Base-by-base conservation (phyloP, 2,888 invertebrate species). In the Chesias legatella region DNA sequence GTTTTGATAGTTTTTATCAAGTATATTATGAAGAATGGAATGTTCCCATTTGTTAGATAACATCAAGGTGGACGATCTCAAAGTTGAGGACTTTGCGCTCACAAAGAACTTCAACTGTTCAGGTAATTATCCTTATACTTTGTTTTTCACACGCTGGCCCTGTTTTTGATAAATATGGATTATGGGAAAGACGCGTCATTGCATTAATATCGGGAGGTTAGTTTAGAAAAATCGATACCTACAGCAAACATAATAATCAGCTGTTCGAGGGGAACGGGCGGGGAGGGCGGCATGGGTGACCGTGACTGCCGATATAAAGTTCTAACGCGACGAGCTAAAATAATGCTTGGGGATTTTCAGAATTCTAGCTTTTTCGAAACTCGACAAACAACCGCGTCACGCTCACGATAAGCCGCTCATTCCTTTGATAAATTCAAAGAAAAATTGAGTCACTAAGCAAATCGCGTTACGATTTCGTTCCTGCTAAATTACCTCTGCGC, bases 21-120 rank as follows among this genome's bases (percentile, higher is more conserved):
- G 53, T 37, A 40, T 68, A 67, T 47, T 59, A 85, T 85, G 84
- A 88, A 89, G 73, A 74, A 92, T 92, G 92, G 92, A 92, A 89
- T 92, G 92, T 82, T 89, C 91, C 70, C 92, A 92, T 88, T 89
- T 92, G 68, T 88, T 86, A 79, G 90, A 91, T 81, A 90, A 91
- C 86, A 90, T 92, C 73, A 90, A 90, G 76, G 80, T 89, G 74
- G 82, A 85, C 66, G 80, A 84, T 73, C 76, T 84, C 69, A 79
- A 80, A 70, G 64, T 70, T 67, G 79, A 86, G 69, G 86, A 88
- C 70, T 77, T 73, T 60, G 75, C 79, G 71, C 83, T 84, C 83
- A 89, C 91, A 88, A 90, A 91, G 91, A 90, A 91, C 80, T 81
- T 86, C 79, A 81, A 84, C 78, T 91, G 91, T 88, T 89, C 91